These are phyloP conservation scores for Leptinotarsa lineolata DNA, from an alignment of 1,140 invertebrate genomes.

Conservation along the genomic window DNA sequence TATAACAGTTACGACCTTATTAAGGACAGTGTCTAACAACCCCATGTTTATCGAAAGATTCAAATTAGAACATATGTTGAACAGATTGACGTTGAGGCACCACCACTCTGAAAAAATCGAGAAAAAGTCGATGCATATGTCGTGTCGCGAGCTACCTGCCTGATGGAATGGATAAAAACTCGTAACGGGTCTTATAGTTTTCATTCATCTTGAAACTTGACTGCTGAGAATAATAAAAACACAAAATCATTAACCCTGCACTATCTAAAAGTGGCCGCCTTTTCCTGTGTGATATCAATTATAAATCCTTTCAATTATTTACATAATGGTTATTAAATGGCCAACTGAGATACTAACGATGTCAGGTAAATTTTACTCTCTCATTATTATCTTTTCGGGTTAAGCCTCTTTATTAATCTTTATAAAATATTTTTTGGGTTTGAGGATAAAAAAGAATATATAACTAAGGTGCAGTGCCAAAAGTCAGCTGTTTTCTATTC, in stretches of 20 bases:
- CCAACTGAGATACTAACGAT: slow-evolving; percentile 23
- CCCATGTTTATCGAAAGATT: slow-evolving; percentile 33
- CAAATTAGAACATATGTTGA: slow-evolving; percentile 37
- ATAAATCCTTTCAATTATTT: slow-evolving; percentile 15
- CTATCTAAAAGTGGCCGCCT: slow-evolving; percentile 22
- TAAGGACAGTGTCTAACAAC: slow-evolving; percentile 9
- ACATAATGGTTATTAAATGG: slow-evolving; percentile 21
- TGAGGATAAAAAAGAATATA: too few species aligned
- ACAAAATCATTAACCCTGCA: slow-evolving; percentile 25
- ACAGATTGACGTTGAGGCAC: slow-evolving; percentile 29
- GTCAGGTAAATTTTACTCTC: neutral
- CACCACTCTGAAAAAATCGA: slow-evolving; percentile 13
- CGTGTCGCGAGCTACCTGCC: slow-evolving; percentile 35
- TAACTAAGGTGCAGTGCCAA: too few species aligned
- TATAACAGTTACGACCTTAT: slow-evolving; percentile 15
- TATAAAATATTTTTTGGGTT: too few species aligned
- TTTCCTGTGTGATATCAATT: slow-evolving; percentile 31
- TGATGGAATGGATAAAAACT: slow-evolving; percentile 30
- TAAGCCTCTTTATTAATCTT: neutral
- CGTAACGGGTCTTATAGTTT: slow-evolving; percentile 37
- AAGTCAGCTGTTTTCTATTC: too few species aligned
- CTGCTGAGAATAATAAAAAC: slow-evolving; percentile 33
- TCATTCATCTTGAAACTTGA: slow-evolving; percentile 31
- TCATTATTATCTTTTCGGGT: neutral
- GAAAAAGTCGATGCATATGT: slow-evolving; percentile 28